Evolutionary conservation across 2,888 invertebrate species (phyloP), one percentile per base, ranked within the genome.

Genomic region (Drosophila limbata): DNA sequence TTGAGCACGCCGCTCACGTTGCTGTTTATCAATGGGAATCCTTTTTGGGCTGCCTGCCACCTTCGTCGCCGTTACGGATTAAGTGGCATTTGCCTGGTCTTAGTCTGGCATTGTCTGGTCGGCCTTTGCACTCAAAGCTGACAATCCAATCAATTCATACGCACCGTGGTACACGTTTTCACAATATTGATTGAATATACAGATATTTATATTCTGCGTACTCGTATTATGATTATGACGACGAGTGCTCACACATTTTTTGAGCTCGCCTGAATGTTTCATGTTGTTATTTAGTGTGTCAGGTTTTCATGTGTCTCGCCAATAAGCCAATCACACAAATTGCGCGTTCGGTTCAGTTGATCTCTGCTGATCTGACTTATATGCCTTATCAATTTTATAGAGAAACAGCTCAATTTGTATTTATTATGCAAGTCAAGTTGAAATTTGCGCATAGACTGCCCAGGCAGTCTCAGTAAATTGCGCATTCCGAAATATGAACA

Each of bases 351-450:
- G 47, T 65, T 50, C 21, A 52, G 47, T 35, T 80, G 81, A 79
- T 81, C 77, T 74, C 31, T 25, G 61, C 42, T 85, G 81, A 85
- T 77, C 81, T 63, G 35, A 11, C 37, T 37, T 45, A 28, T 52
- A 15, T 44, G 65, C 35, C 42, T 72, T 75, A 76, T 76, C 76
- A 69, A 60, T 42, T 45, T 17, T 42, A 25, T 25, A 59, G 33
- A 47, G 21, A 40, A 47, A 11, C 65, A 55, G 60, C 69, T 79
- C 70, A 79, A 81, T 81, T 84, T 82, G 71, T 66, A 74, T 83
- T 77, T 72, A 59, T 85, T 85, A 81, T 81, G 85, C 85, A 81
- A 79, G 69, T 63, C 66, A 33, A 63, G 77, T 51, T 70, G 55
- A 62, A 77, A 74, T 80, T 80, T 74, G 81, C 73, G 74, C 69